Evolutionary conservation across 2,113 vertebrate genomes (phyloP).

Genomic region (Gallinago jamesoni): DNA sequence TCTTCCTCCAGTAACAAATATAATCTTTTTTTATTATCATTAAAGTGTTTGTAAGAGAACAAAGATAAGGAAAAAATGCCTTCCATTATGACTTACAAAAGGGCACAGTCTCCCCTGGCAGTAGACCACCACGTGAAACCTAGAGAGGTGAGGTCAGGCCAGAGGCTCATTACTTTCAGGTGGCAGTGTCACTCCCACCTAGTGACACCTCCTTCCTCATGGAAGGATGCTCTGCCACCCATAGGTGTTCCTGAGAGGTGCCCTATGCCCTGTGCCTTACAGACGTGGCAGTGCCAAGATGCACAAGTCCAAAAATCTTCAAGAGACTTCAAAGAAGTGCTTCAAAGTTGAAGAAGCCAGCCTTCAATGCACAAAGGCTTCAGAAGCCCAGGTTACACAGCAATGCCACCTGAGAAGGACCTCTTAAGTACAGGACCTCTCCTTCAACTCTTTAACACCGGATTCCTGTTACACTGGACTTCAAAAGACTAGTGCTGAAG

Average conservation of each 20-base stretch:
- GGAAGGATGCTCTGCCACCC: neutral
- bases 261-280: rapidly evolving
- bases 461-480: neutral
- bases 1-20: neutral
- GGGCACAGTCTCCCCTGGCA: neutral
- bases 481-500: neutral
- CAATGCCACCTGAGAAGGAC: neutral
- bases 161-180: too few relatives aligned
- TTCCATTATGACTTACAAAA: neutral
- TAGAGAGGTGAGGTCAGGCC: neutral
- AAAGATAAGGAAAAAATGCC: neutral
- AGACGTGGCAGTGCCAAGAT: neutral
- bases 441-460: neutral
- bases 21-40: neutral
- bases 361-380: neutral
- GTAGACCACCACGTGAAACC: rapidly evolving
- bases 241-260: neutral
- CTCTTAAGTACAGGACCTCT: neutral
- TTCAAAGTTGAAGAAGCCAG: neutral
- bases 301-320: neutral
- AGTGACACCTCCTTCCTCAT: neutral
- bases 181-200: rapidly evolving
- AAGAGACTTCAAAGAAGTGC: neutral
- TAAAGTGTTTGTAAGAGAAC: neutral
- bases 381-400: neutral